Evolutionary conservation across 2,797 vertebrate genomes (phyloP), one percentile per base, ranked within the genome.

Genomic region (Acestrorhynchus altus): DNA sequence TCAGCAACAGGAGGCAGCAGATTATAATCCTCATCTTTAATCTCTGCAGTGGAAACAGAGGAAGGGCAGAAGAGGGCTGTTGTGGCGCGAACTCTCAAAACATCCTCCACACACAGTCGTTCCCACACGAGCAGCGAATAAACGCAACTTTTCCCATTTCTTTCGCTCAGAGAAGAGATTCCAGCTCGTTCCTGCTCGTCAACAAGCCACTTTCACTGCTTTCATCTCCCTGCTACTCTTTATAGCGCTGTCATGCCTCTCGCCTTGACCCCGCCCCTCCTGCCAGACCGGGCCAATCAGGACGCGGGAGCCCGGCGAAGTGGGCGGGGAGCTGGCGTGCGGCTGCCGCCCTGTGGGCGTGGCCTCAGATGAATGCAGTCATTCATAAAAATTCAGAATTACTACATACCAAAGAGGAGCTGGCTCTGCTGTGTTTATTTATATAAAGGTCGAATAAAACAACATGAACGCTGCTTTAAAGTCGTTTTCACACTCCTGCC

Each of bases 381-480:
- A 95, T 95, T 95, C 94, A 95, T 93, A 93, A 94, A 94, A 92
- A 88, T 77, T 87, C 79, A 54, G 90, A 91, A 90, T 90, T 88
- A 87, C 90, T 90, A 90, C 90, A 92, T 93, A 92, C 90, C 91
- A 87, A 78, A 88, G 87, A 87, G 75, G 86, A 88, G 78, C 89
- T 83, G 86, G 89, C 86, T 90, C 85, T 76, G 77, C 73, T 78
- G 67, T 88, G 87, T 91, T 91, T 91, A 86, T 93, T 93, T 93
- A 89, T 91, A 88, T 89, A 83, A 86, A 31, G 83, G 87, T 87
- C 63, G 72, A 87, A 88, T 47, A 83, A 86, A 89, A 91, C 90
- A 91, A 90, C 89, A 90, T 91, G 90, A 90, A 86, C 74, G 64
- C 85, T 89, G 87, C 90, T 93, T 92, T 92, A 85, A 93, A 90